Evolutionary conservation across 2,113 vertebrate species (phyloP).

Genomic region (Ptyas mucosa): DNA sequence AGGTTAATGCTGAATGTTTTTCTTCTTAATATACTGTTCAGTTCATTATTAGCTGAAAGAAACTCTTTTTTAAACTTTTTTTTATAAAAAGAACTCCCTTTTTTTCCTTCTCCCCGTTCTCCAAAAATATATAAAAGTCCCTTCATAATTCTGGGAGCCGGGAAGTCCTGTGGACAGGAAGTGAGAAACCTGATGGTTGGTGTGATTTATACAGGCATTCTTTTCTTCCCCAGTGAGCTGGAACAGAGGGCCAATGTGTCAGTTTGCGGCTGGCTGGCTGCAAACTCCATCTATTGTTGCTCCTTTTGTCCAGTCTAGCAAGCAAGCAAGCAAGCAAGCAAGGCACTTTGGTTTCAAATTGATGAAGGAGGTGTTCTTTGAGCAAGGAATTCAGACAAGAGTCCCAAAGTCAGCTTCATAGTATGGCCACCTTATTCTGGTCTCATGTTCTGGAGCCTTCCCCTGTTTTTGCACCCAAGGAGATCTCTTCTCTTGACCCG

Average conservation of each 20-base stretch:
- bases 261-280: background rate
- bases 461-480: background rate
- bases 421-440: background rate
- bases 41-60: constrained; percentile 72
- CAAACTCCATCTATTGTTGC: background rate
- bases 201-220: constrained; percentile 60
- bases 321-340: fast-evolving
- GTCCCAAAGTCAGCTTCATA: background rate
- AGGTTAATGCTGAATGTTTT: constrained; percentile 59
- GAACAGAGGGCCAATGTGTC: background rate
- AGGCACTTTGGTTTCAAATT: background rate
- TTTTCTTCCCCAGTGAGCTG: constrained; percentile 51
- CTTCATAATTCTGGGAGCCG: constrained; percentile 52
- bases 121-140: constrained; percentile 56
- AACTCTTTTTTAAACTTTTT: constrained; percentile 54
- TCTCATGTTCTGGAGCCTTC: fast-evolving
- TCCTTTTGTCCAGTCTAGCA: background rate
- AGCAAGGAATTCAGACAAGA: background rate
- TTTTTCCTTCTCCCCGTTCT: constrained; percentile 23
- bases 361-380: background rate
- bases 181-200: constrained; percentile 50
- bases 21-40: constrained; percentile 70
- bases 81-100: background rate
- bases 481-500: background rate
- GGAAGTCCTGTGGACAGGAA: constrained; percentile 58